Base-by-base conservation (phyloP, 2,797 vertebrate species). In the Sebastes alutus region DNA sequence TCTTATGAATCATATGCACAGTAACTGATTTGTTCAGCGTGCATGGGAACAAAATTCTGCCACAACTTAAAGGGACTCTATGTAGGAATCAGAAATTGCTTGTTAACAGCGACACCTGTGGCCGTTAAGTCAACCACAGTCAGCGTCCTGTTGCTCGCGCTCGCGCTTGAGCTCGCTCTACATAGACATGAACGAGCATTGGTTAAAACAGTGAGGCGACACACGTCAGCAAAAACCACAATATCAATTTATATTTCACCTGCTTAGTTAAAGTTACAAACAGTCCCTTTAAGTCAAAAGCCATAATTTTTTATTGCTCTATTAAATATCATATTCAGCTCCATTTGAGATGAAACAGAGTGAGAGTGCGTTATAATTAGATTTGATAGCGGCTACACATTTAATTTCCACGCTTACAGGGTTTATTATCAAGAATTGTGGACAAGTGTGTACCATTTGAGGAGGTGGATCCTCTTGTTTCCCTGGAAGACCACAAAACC, bases 401-500 rank as follows among this genome's bases (percentile, higher is more conserved):
- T 23, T 60, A 11, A 49, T 70, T 54, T 38, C 9, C 12, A 32
- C 42, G n/a, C 35, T 55, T 14, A 32, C 27, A 64, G 18, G 18
- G 18, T 78, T 74, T 13, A 12, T 7, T 58, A 38, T 76, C 7
- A 30, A 72, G 6, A 65, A 5, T 52, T 16, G 14, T 2, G 10
- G 22, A 66, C 1, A 42, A 42, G 22, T 27, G 72, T 95, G 95
- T 96, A 99, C 98, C 98, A 99, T 96, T 98, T 98, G 89, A 99
- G 96, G 82, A 99, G 96, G 84, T 99, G 97, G 93, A 98, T 99
- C 92, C 98, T 96, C 94, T 99, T 99, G 95, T 99, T 99, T 92
- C 98, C 98, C 92, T 99, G 98, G 93, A 99, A 99, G 84, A 99
- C 98, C 83, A 99, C 98, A 94, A 99, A 98, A 66, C 98, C 98